phyloP scores from a whole-genome alignment of 2,113 vertebrate genomes.

The Gymnarchus niloticus region DNA sequence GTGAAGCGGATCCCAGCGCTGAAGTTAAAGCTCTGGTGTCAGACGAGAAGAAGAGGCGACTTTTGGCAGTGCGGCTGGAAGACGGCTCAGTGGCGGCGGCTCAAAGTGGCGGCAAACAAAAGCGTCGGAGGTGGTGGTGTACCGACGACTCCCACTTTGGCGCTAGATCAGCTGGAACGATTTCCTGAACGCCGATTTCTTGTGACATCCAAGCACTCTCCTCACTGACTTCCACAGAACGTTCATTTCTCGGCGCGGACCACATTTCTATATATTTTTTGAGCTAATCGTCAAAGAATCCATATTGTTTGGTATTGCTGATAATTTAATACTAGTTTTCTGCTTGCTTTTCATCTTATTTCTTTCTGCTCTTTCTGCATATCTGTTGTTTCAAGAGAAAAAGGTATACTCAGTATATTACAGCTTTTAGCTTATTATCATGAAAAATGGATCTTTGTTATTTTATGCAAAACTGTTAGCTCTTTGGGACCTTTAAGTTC shows the following conservation, averaged over 20 bases:
- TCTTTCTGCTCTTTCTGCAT: background rate
- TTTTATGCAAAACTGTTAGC: background rate
- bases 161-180: slow-evolving; percentile 43
- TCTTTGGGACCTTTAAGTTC: background rate
- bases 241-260: background rate
- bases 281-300: background rate
- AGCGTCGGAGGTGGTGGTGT: slow-evolving; percentile 44
- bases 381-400: background rate
- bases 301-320: slow-evolving; percentile 8
- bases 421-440: background rate
- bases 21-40: slow-evolving; percentile 49
- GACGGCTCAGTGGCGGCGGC: slow-evolving; percentile 56
- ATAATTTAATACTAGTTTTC: slow-evolving; percentile 3
- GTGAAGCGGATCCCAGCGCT: slow-evolving; percentile 51
- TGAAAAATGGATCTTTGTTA: background rate
- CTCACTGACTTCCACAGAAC: background rate
- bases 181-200: slow-evolving; percentile 50
- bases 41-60: slow-evolving; percentile 42
- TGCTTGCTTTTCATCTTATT: slow-evolving; percentile 1
- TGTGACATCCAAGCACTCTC: slow-evolving; percentile 37
- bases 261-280: slow-evolving; percentile 2
- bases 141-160: slow-evolving; percentile 42
- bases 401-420: background rate
- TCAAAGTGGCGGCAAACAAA: slow-evolving; percentile 57
- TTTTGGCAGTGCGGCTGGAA: slow-evolving; percentile 48